phyloP scores from a whole-genome alignment of 2,888 invertebrate species.

The Caradrina kadenii region DNA sequence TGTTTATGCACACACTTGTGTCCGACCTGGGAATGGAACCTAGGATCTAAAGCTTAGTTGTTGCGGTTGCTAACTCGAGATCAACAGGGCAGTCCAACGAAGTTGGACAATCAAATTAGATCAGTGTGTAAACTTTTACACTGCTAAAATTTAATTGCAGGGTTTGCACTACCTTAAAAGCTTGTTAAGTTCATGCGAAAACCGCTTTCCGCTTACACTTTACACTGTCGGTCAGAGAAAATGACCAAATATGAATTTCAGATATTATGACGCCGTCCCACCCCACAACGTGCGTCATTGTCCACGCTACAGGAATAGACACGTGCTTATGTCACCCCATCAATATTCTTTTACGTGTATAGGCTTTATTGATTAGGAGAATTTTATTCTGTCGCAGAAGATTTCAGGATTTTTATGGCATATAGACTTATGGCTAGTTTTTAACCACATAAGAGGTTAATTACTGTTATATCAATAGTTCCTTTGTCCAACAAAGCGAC shows the following conservation, averaged over 20 bases:
- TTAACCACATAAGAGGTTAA: too few relatives aligned
- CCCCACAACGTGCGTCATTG: constrained; percentile 46
- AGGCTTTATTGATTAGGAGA: constrained; percentile 2
- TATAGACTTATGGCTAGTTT: not conserved
- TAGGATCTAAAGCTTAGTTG: too few relatives aligned
- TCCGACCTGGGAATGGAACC: too few relatives aligned
- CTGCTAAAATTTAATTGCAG: too few relatives aligned
- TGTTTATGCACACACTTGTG: too few relatives aligned
- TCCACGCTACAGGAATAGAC: constrained; percentile 38
- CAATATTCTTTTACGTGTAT: constrained; percentile 21
- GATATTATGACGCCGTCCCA: constrained; percentile 31
- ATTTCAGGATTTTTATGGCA: constrained; percentile 2
- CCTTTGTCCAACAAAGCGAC: too few relatives aligned
- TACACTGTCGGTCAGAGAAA: constrained; percentile 11
- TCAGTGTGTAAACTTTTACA: too few relatives aligned
- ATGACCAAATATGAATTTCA: constrained; percentile 50
- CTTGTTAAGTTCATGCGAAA: not conserved
- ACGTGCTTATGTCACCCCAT: constrained; percentile 39
- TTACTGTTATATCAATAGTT: too few relatives aligned
- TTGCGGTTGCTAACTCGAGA: too few relatives aligned
- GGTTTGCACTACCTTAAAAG: too few relatives aligned
- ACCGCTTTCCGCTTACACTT: not conserved
- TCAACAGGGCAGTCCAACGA: too few relatives aligned
- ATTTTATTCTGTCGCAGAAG: not conserved
- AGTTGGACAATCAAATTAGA: too few relatives aligned